A percentile compares a stretch with the other conserved stretches of the same genome.
These are phyloP conservation scores for Caenorhabditis briggsae DNA, from an alignment of 1,140 invertebrate species.

Conservation along the genomic window DNA sequence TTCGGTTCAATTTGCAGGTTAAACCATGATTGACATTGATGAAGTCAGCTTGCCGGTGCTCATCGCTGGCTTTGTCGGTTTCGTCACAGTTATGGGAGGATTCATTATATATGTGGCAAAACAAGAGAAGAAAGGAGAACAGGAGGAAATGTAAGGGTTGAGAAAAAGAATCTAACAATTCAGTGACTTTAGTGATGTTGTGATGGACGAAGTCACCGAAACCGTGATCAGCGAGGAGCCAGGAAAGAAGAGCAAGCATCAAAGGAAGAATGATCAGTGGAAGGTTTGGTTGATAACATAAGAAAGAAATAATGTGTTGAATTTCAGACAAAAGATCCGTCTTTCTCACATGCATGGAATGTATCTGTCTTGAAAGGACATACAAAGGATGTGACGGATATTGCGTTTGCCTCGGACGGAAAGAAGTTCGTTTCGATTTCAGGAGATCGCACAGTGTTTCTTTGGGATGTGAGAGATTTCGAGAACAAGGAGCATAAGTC, in stretches of 20 bases:
- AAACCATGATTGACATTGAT: constrained; percentile 39
- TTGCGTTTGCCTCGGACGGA: constrained; percentile 87
- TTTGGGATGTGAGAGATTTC: constrained; percentile 86
- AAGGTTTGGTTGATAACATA: not conserved
- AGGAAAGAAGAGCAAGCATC: constrained; percentile 10
- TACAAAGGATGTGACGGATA: constrained; percentile 83
- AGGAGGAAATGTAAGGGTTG: constrained; percentile 11
- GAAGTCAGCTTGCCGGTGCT: constrained; percentile 11
- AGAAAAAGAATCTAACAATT: not conserved
- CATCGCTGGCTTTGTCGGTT: not conserved
- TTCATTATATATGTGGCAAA: constrained; percentile 27
- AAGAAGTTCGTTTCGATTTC: constrained; percentile 87
- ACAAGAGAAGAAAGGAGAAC: constrained; percentile 26
- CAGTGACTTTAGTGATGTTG: not conserved
- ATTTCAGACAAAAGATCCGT: constrained; percentile 60
- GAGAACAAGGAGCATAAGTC: constrained; percentile 82
- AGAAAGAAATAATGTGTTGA: not conserved
- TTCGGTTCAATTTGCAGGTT: not conserved
- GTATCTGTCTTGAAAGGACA: constrained; percentile 86
- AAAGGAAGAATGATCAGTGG: constrained; percentile 34
- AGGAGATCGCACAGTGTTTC: constrained; percentile 86
- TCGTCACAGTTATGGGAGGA: constrained; percentile 24
- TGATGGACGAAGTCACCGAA: constrained; percentile 39
- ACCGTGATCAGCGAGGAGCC: constrained; percentile 14
- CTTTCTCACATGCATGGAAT: constrained; percentile 85